A percentile compares a stretch with the other conserved stretches of the same genome.
These are phyloP conservation scores for Cynopterus sphinx DNA, from an alignment of 2,797 vertebrate genomes.

Conservation along the genomic window DNA sequence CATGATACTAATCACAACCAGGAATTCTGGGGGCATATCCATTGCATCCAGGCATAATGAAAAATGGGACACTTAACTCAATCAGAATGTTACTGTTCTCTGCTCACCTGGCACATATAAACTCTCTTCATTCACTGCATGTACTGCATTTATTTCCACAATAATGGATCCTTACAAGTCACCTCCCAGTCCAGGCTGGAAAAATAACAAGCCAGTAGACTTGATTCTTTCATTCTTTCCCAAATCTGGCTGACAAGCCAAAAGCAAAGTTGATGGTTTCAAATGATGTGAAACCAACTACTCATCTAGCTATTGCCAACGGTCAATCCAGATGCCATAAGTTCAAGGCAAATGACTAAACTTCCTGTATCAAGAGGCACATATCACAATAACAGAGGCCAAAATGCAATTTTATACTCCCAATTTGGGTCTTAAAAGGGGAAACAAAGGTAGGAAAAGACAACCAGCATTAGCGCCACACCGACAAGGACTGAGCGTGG, in stretches of 20 bases:
- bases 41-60: slow-evolving; percentile 11
- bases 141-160: slow-evolving; percentile 29
- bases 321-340: background rate
- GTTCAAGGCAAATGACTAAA: background rate
- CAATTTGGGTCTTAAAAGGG: background rate
- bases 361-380: background rate
- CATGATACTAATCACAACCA: slow-evolving; percentile 40
- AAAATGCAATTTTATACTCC: background rate
- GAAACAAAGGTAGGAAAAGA: background rate
- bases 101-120: background rate
- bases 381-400: background rate
- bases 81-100: background rate
- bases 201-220: background rate
- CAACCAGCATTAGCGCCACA: background rate
- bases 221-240: background rate
- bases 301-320: background rate
- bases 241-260: background rate
- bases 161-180: background rate
- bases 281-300: background rate
- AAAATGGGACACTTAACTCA: slow-evolving; percentile 33
- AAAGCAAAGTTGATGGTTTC: background rate
- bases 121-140: background rate
- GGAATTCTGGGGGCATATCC: background rate
- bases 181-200: background rate
- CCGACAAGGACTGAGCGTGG: background rate